Evolutionary conservation across 2,797 vertebrate species (phyloP).

Genomic region (Macropodus opercularis): DNA sequence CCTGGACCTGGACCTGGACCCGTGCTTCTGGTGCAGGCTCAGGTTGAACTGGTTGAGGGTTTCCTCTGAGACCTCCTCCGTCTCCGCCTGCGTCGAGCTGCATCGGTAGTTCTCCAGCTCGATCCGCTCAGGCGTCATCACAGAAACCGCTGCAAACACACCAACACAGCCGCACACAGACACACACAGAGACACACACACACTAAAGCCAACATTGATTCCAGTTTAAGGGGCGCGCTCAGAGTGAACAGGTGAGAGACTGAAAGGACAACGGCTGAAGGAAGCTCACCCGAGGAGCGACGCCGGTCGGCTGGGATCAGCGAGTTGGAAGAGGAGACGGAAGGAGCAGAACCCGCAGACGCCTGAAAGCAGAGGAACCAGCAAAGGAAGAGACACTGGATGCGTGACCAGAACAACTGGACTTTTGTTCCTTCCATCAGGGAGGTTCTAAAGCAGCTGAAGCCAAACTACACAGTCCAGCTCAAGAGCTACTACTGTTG

Average conservation of each 20-base stretch:
- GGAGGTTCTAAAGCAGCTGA: no score
- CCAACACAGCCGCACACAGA: conserved; percentile 64
- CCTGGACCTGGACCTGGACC: conserved; percentile 24
- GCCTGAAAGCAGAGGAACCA: conserved; percentile 60
- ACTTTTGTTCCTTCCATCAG: no score
- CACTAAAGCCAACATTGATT: conserved; percentile 69
- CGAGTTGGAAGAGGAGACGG: conserved; percentile 69
- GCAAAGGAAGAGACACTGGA: no score
- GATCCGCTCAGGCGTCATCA: conserved; percentile 88
- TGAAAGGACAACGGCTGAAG: background rate
- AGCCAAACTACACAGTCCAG: no score
- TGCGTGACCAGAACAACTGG: no score
- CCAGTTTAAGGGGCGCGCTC: conserved; percentile 42
- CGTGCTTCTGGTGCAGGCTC: conserved; percentile 77
- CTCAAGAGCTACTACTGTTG: no score
- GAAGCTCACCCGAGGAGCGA: conserved; percentile 85
- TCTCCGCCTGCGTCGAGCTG: conserved; percentile 73
- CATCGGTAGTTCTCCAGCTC: conserved; percentile 89
- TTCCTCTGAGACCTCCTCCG: conserved; percentile 91
- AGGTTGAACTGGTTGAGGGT: conserved; percentile 89
- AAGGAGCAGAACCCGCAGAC: conserved; percentile 69
- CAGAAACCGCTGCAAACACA: conserved; percentile 80
- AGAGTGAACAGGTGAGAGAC: conserved; percentile 7
- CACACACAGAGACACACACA: conserved; percentile 70
- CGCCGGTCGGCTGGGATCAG: conserved; percentile 51